phyloP scores from a whole-genome alignment of 2,113 vertebrate species.

The Alligator sinensis region DNA sequence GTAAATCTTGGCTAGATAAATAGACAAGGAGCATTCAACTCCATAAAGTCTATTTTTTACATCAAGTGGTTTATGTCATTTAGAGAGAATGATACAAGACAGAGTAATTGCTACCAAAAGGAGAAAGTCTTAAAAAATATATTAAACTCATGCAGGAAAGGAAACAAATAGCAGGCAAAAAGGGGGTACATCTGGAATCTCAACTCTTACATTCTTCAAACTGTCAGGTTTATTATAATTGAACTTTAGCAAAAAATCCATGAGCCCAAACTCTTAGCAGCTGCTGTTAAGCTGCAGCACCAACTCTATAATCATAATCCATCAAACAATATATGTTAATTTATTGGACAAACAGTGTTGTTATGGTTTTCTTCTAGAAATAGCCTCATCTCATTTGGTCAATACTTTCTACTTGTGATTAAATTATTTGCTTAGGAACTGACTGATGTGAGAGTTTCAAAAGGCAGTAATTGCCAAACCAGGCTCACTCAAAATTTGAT shows the following conservation, averaged over 20 bases:
- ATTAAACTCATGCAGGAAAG: neutral
- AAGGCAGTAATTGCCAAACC: slow-evolving; percentile 47
- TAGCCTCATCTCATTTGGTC: slow-evolving; percentile 54
- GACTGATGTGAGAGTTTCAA: slow-evolving; percentile 35
- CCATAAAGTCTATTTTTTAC: neutral
- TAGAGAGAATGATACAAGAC: neutral
- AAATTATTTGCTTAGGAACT: slow-evolving; percentile 65
- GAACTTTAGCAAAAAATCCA: slow-evolving; percentile 1
- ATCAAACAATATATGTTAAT: slow-evolving; percentile 60
- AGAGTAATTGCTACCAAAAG: neutral
- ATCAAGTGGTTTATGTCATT: neutral
- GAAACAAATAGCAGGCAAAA: neutral
- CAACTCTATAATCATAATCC: slow-evolving; percentile 64
- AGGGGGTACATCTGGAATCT: neutral
- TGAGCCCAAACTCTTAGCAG: neutral
- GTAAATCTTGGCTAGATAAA: neutral
- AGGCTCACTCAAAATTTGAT: neutral
- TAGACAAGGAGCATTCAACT: neutral
- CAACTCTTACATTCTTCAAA: neutral
- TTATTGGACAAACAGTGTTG: slow-evolving; percentile 57
- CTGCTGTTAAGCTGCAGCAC: neutral
- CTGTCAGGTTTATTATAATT: neutral
- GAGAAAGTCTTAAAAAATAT: neutral
- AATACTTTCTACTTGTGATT: slow-evolving; percentile 61
- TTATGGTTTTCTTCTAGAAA: slow-evolving; percentile 65